Base-by-base conservation (phyloP, 1,140 invertebrate species). In the Sycophaga agraensis region DNA sequence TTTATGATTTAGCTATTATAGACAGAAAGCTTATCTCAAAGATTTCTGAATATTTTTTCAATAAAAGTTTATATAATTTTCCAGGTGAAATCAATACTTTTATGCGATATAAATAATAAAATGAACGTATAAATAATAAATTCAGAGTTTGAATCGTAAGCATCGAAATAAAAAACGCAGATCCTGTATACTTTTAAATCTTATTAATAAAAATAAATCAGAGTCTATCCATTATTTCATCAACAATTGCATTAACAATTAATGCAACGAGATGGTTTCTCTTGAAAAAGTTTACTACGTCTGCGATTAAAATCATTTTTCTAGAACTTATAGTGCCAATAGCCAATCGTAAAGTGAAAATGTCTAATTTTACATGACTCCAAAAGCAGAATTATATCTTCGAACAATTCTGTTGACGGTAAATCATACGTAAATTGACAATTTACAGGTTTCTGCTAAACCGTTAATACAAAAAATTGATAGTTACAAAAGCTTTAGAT, bases 241-340 rank as follows among this genome's bases (percentile, higher is more conserved):
- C 22, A 37, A 51, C 19, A 24, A n/a, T 24, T 16, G 26, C 21
- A 24, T 28, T 54, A 12, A 17, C 43, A 17, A 45, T 45, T 5
- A 17, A 17, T 7, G 3, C 6, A 26, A 19, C n/a, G 4, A 34
- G 26, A 19, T 9, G 21, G 19, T 12, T 17, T 11, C 4, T 43
- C 11, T 43, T 16, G 28, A 4, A 26, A 26, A 22, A 48, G 8
- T 26, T 21, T 26, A 6, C 3, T 3, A 28, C n/a, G 2, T 26
- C 2, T 39, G n/a, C 16, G 21, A 22, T 26, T 26, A 9, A 28
- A 48, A 48, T 35, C 19, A 12, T 22, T 58, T 58, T 49, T 51
- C 14, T 49, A 59, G 12, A 37, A 34, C 1, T 31, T 48, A 55
- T 34, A 4, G 59, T 55, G 51, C 59, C 59, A 61, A 61, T 55